Conservation (phyloP, 23 tunicate genomes). For the Oikopleura dioica region DNA sequence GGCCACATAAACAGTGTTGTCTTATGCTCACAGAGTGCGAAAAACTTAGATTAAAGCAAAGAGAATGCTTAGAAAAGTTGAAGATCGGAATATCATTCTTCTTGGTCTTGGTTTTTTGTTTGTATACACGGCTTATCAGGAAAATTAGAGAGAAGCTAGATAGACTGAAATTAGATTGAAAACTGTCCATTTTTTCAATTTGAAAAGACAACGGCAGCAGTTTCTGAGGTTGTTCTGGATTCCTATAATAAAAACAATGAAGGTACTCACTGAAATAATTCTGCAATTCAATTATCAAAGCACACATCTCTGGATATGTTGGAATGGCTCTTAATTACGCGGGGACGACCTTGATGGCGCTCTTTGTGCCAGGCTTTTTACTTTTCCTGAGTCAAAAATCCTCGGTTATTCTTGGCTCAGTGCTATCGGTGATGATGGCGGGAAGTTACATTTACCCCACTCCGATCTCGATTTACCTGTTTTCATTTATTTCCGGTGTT, state of each 20-base stretch:
- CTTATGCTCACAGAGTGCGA: no score
- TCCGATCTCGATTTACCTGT: not conserved
- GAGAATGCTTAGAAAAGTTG: no score
- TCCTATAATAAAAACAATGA: not conserved
- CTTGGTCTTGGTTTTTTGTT: conserved; percentile 9
- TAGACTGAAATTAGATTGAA: no score
- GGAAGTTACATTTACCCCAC: not conserved
- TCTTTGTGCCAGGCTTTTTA: not conserved
- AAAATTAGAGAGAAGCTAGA: no score
- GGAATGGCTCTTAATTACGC: conserved; percentile 9
- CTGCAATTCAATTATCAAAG: no score
- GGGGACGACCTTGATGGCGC: not conserved
- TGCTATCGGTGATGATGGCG: not conserved
- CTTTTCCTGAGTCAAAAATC: not conserved
- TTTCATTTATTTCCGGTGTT: conserved; percentile 6
- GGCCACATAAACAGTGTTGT: no score
- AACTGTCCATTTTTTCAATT: no score
- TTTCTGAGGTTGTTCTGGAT: not conserved
- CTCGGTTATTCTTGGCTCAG: not conserved
- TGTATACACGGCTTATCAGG: conserved; percentile 11
- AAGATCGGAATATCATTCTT: no score
- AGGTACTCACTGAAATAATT: no score
- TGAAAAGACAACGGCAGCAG: conserved; percentile 8
- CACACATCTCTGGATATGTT: not conserved
- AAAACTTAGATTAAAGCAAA: no score